phyloP scores from a whole-genome alignment of 1,140 invertebrate genomes.

The Polypedilum vanderplanki region DNA sequence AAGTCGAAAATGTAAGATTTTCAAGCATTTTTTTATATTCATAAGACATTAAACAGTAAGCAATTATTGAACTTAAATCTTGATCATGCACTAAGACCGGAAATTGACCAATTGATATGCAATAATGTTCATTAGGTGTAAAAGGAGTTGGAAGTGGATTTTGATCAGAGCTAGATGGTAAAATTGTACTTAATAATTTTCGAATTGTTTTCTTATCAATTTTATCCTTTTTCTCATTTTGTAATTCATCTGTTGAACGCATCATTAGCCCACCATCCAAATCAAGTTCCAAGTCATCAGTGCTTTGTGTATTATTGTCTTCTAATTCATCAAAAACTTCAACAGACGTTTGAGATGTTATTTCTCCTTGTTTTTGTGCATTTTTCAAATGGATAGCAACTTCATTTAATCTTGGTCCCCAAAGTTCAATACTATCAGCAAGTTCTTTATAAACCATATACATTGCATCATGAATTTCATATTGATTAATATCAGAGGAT shows the following conservation, averaged over 20 bases:
- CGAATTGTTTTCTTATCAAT: slow-evolving; percentile 61
- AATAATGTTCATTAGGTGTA: slow-evolving; percentile 57
- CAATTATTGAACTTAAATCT: slow-evolving; percentile 84
- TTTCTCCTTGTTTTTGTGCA: background rate
- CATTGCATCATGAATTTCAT: slow-evolving; percentile 40
- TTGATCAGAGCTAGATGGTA: slow-evolving; percentile 48
- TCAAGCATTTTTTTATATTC: slow-evolving; percentile 62
- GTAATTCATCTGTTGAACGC: slow-evolving; percentile 35
- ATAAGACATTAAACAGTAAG: slow-evolving; percentile 66
- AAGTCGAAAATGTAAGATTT: slow-evolving; percentile 29
- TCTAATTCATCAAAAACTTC: background rate
- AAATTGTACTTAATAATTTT: slow-evolving; percentile 59
- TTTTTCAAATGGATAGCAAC: slow-evolving; percentile 33
- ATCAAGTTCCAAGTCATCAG: background rate
- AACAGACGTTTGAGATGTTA: background rate
- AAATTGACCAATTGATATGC: slow-evolving; percentile 50
- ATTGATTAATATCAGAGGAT: slow-evolving; percentile 38
- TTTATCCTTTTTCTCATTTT: slow-evolving; percentile 37
- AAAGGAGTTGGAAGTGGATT: slow-evolving; percentile 53
- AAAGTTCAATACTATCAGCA: slow-evolving; percentile 42
- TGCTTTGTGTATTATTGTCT: background rate
- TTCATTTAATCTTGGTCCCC: slow-evolving; percentile 39
- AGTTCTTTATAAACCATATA: slow-evolving; percentile 38
- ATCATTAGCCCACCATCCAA: slow-evolving; percentile 23
- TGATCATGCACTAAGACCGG: slow-evolving; percentile 75